A percentile compares a stretch with the other conserved stretches of the same genome.
These are phyloP conservation scores for Heterotis niloticus DNA, from an alignment of 2,113 vertebrate species.

Conservation along the genomic window DNA sequence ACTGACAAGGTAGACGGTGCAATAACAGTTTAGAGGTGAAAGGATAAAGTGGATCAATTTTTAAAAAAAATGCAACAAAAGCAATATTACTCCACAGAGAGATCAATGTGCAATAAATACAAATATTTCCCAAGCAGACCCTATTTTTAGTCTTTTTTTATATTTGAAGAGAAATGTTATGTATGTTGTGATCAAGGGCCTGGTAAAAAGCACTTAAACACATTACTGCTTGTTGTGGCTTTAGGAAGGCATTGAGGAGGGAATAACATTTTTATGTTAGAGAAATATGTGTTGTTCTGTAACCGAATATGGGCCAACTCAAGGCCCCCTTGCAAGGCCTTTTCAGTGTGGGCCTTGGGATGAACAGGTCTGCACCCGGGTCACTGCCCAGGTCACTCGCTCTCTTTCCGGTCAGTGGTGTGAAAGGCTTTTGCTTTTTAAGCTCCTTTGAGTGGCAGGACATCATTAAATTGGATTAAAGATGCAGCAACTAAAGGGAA, in stretches of 20 bases:
- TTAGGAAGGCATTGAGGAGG: too few species aligned
- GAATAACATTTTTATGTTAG: neutral
- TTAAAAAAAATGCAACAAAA: too few species aligned
- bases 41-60: neutral
- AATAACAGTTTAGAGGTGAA: neutral
- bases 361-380: too few species aligned
- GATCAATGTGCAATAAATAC: too few species aligned
- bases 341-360: neutral
- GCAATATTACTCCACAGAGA: too few species aligned
- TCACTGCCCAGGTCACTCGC: neutral
- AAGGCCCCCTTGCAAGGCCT: neutral
- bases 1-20: too few species aligned
- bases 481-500: neutral
- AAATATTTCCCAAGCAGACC: too few species aligned
- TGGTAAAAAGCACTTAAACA: neutral
- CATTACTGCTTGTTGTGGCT: neutral
- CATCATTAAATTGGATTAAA: conserved; percentile 26
- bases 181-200: too few species aligned
- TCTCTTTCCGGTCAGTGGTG: neutral
- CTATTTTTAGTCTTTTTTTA: neutral
- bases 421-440: conserved; percentile 15
- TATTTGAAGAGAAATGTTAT: too few species aligned
- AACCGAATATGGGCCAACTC: neutral
- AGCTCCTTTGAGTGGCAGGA: neutral
- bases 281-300: neutral